Evolutionary conservation across 2,888 invertebrate species (phyloP).

Genomic region (Mamestra brassicae): DNA sequence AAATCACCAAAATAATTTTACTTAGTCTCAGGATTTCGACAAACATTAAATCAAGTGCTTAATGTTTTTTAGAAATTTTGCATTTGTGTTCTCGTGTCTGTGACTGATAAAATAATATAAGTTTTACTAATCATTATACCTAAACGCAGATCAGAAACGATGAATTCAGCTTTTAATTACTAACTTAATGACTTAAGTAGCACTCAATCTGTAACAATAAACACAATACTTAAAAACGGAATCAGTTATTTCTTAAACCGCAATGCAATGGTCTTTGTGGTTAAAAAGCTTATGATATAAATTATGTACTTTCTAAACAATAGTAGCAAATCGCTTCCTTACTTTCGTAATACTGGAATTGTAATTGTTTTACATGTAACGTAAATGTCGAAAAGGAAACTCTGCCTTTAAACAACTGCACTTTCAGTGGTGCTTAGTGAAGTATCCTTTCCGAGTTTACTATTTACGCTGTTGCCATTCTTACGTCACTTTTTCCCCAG

Average conservation of each 20-base stretch:
- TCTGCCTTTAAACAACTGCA: not conserved
- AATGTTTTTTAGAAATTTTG: slow-evolving; percentile 5
- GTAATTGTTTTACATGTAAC: not conserved
- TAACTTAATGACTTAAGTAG: too few relatives aligned
- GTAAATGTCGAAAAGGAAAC: not conserved
- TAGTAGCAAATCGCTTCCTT: not conserved
- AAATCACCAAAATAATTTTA: not conserved
- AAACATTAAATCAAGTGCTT: not conserved
- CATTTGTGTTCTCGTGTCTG: not conserved
- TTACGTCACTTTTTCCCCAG: not conserved
- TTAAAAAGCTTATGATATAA: not conserved
- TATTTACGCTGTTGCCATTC: not conserved
- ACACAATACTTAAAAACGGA: slow-evolving; percentile 5
- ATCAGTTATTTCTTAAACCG: not conserved
- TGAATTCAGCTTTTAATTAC: not conserved
- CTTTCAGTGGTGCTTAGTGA: not conserved
- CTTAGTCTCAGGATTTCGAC: not conserved
- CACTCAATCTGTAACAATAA: slow-evolving; percentile 1
- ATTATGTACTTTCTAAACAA: slow-evolving; percentile 17
- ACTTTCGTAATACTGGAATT: not conserved
- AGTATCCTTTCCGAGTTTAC: not conserved
- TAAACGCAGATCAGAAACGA: slow-evolving; percentile 11
- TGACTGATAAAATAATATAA: not conserved
- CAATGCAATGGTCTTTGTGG: slow-evolving; percentile 3
- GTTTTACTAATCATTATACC: not conserved